A percentile compares a stretch with the other conserved stretches of the same genome.
Conservation (phyloP, 2,113 vertebrate genomes). For the Eublepharis macularius region DNA sequence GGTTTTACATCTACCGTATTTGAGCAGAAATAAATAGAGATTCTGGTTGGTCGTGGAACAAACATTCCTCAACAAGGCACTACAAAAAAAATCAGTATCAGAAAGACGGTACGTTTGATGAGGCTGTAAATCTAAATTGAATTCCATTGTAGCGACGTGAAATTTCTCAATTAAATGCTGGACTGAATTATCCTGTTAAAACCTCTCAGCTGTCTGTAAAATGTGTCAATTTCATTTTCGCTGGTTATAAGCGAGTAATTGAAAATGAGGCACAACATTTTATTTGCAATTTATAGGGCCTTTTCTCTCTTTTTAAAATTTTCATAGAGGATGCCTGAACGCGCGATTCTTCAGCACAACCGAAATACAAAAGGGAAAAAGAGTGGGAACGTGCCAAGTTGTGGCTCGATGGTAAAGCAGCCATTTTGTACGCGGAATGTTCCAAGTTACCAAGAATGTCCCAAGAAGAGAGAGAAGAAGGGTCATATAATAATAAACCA, state of each 20-base stretch:
- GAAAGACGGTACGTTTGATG: neutral
- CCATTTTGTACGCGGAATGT: too few species aligned
- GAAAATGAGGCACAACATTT: neutral
- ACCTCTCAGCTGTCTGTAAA: neutral
- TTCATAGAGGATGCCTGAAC: neutral
- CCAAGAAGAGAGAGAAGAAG: too few species aligned
- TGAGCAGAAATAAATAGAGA: neutral
- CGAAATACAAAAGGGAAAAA: too few species aligned
- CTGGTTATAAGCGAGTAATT: neutral
- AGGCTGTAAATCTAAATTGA: slow-evolving; percentile 11
- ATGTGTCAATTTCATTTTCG: neutral
- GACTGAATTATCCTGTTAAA: neutral
- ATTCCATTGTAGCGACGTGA: neutral
- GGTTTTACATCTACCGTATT: neutral
- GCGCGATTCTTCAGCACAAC: too few species aligned
- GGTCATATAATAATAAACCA: too few species aligned
- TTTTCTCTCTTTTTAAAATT: neutral
- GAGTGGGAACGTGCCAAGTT: too few species aligned
- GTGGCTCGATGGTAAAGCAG: too few species aligned
- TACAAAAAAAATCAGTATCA: slow-evolving; percentile 1
- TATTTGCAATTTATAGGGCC: neutral
- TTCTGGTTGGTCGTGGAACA: neutral
- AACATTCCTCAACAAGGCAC: neutral
- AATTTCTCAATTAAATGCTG: slow-evolving; percentile 21
- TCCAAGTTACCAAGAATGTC: too few species aligned